These are phyloP conservation scores for Delphinus delphis DNA, from an alignment of 2,113 vertebrate genomes.

Conservation along the genomic window DNA sequence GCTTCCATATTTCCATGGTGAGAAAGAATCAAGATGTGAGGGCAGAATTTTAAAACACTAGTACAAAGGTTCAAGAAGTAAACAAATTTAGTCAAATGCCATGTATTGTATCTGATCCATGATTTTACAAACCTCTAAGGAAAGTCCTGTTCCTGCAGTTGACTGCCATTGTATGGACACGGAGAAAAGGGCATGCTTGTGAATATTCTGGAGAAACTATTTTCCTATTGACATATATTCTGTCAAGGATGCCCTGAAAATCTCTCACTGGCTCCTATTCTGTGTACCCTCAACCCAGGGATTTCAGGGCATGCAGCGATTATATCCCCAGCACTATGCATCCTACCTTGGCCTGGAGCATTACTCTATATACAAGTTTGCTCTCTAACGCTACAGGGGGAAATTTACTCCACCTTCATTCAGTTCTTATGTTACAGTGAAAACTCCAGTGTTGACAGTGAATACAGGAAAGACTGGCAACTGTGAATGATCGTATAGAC, in stretches of 20 bases:
- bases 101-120: not conserved
- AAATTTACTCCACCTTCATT: not conserved
- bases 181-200: not conserved
- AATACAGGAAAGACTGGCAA: not conserved
- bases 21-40: not conserved
- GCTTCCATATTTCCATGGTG: not conserved
- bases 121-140: not conserved
- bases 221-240: not conserved
- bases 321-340: not conserved
- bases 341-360: rapidly evolving
- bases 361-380: not conserved
- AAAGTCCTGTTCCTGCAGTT: not conserved
- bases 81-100: not conserved
- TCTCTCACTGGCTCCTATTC: no score
- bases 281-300: not conserved
- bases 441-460: not conserved
- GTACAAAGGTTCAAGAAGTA: not conserved
- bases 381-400: not conserved
- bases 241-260: not conserved
- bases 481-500: not conserved
- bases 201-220: not conserved
- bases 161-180: not conserved
- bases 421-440: not conserved
- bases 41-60: not conserved
- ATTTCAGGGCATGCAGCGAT: not conserved